Evolutionary conservation across 1,140 invertebrate genomes (phyloP).

Genomic region (Calephelis nemesis): DNA sequence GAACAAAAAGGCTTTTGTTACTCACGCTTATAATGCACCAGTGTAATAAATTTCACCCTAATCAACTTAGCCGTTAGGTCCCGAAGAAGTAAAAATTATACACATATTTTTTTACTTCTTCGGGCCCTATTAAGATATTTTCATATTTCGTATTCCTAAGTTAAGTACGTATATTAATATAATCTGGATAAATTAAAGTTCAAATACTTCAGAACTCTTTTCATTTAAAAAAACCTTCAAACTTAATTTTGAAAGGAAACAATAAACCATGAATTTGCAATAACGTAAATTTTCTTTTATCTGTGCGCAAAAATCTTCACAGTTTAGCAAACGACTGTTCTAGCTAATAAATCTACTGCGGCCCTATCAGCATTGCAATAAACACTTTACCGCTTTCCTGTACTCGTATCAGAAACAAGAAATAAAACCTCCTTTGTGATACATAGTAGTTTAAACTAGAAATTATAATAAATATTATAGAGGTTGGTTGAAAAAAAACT

Average conservation of each 20-base stretch:
- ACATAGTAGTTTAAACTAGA: not conserved
- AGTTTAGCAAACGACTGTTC: slow-evolving; percentile 48
- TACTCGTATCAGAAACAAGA: slow-evolving; percentile 26
- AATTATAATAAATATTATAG: not conserved
- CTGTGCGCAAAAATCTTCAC: slow-evolving; percentile 40
- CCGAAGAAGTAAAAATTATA: no score
- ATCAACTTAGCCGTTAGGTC: no score
- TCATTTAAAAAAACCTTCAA: no score
- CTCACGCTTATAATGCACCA: no score
- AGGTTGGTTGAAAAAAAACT: not conserved
- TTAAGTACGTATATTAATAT: no score
- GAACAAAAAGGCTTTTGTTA: no score
- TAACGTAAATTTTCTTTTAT: slow-evolving; percentile 35
- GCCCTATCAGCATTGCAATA: slow-evolving; percentile 47
- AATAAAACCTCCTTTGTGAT: slow-evolving; percentile 17
- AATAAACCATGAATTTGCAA: not conserved
- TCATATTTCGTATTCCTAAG: no score
- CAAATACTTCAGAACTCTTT: no score
- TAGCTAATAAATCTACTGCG: slow-evolving; percentile 41
- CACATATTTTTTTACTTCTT: no score
- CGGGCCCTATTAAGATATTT: no score
- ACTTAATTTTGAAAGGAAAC: not conserved
- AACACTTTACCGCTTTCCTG: slow-evolving; percentile 54
- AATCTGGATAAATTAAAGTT: no score
- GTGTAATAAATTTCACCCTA: no score